Conservation (phyloP, 2,113 vertebrate species). For the Orcinus orca region DNA sequence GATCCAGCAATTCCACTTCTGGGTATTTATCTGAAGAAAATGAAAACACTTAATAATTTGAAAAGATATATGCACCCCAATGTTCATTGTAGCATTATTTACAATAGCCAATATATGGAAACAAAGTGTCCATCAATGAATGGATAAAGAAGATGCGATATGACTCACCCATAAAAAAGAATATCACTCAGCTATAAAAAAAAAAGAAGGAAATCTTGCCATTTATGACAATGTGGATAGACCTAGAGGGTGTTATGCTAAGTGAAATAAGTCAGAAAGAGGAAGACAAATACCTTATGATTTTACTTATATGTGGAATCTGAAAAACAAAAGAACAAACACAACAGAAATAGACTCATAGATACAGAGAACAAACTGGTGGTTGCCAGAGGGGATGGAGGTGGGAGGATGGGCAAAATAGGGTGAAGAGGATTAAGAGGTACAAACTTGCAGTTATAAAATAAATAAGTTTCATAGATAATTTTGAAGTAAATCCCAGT, state of each 20-base stretch:
- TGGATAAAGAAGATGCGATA: neutral
- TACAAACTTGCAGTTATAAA: neutral
- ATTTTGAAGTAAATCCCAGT: neutral
- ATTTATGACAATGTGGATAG: neutral
- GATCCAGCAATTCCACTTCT: neutral
- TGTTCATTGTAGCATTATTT: neutral
- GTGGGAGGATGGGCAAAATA: neutral
- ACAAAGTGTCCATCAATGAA: neutral
- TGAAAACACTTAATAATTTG: neutral
- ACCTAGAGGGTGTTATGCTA: neutral
- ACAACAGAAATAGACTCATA: neutral
- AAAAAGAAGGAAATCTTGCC: neutral
- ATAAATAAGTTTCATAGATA: neutral
- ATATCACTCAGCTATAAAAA: neutral
- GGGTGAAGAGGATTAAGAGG: neutral
- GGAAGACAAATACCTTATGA: neutral
- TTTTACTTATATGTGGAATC: neutral
- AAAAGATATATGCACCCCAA: neutral
- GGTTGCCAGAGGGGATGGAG: no score
- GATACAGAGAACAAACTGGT: neutral
- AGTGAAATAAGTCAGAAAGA: neutral
- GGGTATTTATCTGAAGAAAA: neutral
- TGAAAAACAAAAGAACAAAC: neutral
- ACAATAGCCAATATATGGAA: neutral
- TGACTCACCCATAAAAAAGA: neutral